Evolutionary conservation across 2,888 invertebrate genomes (phyloP).

Genomic region (Volucella zonaria): DNA sequence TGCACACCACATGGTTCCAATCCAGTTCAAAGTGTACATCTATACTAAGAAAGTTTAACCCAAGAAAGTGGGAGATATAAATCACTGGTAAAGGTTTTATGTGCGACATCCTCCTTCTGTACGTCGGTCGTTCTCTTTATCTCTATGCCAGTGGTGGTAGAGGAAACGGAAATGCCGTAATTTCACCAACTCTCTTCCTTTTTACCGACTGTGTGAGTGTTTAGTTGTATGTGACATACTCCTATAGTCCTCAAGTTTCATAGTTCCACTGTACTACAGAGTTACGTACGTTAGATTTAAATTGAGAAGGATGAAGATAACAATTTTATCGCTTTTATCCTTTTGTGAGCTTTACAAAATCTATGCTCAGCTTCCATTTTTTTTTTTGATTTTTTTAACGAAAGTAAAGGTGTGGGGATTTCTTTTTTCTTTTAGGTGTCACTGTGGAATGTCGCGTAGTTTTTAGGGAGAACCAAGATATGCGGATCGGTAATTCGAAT

Average conservation of each 20-base stretch:
- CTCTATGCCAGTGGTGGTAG: slow-evolving; percentile 1
- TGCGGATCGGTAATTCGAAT: neutral
- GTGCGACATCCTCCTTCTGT: slow-evolving; percentile 57
- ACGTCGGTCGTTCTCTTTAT: slow-evolving; percentile 12
- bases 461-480: neutral
- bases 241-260: too few relatives aligned
- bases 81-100: slow-evolving; percentile 68
- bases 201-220: neutral
- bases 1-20: slow-evolving; percentile 37
- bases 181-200: slow-evolving; percentile 56
- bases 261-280: neutral
- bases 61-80: slow-evolving; percentile 67
- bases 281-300: slow-evolving; percentile 60
- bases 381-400: slow-evolving; percentile 9
- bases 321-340: slow-evolving; percentile 67
- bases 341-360: slow-evolving; percentile 43
- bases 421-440: neutral
- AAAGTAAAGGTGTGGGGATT: slow-evolving; percentile 6
- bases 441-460: neutral
- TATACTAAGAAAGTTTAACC: slow-evolving; percentile 55
- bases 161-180: slow-evolving; percentile 60
- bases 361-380: slow-evolving; percentile 19
- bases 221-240: neutral
- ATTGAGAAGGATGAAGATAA: slow-evolving; percentile 70
- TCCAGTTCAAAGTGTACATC: slow-evolving; percentile 61